Conservation (phyloP, 2,797 vertebrate species). For the Clarias platycephalus region DNA sequence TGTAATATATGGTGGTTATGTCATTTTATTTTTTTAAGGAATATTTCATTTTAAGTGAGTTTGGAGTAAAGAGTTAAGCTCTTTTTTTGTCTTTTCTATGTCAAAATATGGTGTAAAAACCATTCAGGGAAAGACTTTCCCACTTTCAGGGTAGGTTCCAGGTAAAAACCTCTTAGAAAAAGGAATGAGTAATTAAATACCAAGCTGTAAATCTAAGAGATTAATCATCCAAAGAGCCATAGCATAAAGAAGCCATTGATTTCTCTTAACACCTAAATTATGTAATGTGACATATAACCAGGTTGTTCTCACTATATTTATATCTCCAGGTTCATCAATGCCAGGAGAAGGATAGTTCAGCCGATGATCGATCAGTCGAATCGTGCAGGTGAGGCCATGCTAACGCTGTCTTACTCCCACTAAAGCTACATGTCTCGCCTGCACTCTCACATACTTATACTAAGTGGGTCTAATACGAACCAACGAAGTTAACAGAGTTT, state of each 20-base stretch:
- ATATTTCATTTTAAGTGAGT: background rate
- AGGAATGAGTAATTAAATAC: background rate
- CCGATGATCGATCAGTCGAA: conserved; percentile 98
- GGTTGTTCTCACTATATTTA: conserved; percentile 11
- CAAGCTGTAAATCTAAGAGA: background rate
- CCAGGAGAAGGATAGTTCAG: conserved; percentile 93
- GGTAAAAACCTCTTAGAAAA: background rate
- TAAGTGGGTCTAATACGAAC: conserved; percentile 32
- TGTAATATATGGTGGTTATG: no score
- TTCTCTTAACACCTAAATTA: background rate
- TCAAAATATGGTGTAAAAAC: background rate
- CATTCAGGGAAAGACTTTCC: background rate
- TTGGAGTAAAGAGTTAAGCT: background rate
- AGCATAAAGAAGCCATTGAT: background rate
- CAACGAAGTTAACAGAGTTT: conserved; percentile 7
- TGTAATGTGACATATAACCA: background rate
- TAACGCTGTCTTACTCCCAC: background rate
- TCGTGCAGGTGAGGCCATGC: conserved; percentile 79
- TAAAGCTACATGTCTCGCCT: background rate
- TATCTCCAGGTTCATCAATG: conserved; percentile 90
- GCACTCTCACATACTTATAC: conserved; percentile 23
- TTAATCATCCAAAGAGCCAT: background rate
- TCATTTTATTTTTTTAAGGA: no score
- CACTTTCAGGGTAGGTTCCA: background rate
- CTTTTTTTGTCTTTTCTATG: background rate